Percentiles rank a stretch among this genome's conserved stretches.
These are phyloP conservation scores for Halcyon senegalensis DNA, from an alignment of 2,113 vertebrate species.

Conservation along the genomic window DNA sequence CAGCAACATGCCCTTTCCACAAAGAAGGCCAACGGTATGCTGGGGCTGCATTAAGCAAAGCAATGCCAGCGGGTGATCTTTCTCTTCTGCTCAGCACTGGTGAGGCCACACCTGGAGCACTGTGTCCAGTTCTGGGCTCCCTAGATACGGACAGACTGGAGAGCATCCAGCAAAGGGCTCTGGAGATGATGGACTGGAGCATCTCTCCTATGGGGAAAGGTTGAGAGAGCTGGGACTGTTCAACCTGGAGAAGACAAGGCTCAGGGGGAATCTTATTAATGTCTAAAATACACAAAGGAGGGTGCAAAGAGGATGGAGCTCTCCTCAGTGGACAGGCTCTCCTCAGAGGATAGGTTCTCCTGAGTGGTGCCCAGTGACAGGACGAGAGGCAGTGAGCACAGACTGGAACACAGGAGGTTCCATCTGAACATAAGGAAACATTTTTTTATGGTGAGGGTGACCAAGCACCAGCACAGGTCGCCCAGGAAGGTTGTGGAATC, in stretches of 20 bases:
- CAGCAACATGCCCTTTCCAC: not conserved
- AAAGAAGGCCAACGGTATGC: not conserved
- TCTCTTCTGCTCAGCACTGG: not conserved
- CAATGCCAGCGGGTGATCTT: rapidly evolving
- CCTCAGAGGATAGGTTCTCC: not conserved
- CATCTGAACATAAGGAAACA: not conserved
- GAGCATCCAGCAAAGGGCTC: not conserved
- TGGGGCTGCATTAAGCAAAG: not conserved
- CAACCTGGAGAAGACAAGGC: not conserved
- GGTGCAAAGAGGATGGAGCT: not conserved
- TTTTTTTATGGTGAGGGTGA: not conserved
- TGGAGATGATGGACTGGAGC: not conserved
- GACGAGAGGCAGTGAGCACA: not conserved
- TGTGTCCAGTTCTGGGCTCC: not conserved
- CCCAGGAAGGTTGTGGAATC: not conserved
- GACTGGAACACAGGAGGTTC: not conserved
- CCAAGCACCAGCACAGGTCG: not conserved
- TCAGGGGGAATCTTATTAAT: not conserved
- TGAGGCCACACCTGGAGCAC: not conserved
- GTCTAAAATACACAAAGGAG: not conserved
- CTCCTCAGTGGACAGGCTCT: too few species aligned
- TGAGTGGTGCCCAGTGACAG: not conserved
- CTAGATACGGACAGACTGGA: not conserved
- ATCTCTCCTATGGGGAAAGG: not conserved
- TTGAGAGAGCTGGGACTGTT: not conserved